These are phyloP conservation scores for Steinernema feltiae DNA, from an alignment of 1,140 invertebrate genomes.

Conservation along the genomic window DNA sequence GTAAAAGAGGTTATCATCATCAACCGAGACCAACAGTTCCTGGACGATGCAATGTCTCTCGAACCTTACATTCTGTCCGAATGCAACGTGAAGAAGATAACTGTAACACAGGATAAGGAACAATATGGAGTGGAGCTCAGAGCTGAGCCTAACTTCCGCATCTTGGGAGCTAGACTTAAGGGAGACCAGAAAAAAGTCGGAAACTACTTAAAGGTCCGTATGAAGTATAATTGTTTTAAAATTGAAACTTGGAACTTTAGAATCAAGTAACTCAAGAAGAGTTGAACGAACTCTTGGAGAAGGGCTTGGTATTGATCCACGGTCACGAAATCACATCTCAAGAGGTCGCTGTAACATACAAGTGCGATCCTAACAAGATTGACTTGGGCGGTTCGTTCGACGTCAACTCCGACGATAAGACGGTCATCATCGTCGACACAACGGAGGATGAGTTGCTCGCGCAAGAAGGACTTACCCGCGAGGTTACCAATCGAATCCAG, in stretches of 20 bases:
- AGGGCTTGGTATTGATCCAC: conserved; percentile 69
- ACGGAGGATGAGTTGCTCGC: conserved; percentile 40
- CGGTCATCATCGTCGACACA: conserved; percentile 52
- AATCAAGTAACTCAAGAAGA: conserved; percentile 70
- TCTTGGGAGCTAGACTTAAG: conserved; percentile 78
- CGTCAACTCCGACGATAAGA: conserved; percentile 31
- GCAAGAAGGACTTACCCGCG: conserved; percentile 63
- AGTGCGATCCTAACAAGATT: conserved; percentile 60
- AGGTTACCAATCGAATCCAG: conserved; percentile 92
- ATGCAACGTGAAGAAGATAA: conserved; percentile 83
- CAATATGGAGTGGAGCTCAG: conserved; percentile 85
- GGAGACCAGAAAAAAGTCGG: conserved; percentile 80
- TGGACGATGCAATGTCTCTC: conserved; percentile 75
- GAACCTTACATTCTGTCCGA: conserved; percentile 77
- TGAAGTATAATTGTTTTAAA: conserved; percentile 8
- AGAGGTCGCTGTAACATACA: conserved; percentile 81
- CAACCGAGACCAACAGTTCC: conserved; percentile 72
- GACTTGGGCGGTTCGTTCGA: conserved; percentile 53
- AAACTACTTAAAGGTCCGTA: conserved; percentile 69
- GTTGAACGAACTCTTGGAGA: conserved; percentile 71
- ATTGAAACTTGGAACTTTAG: conserved; percentile 36
- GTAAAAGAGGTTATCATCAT: conserved; percentile 90
- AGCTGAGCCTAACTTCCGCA: conserved; percentile 85
- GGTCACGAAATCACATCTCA: conserved; percentile 72
- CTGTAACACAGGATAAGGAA: conserved; percentile 80